phyloP scores from a whole-genome alignment of 2,888 invertebrate genomes.

The Trichogramma evanescens region DNA sequence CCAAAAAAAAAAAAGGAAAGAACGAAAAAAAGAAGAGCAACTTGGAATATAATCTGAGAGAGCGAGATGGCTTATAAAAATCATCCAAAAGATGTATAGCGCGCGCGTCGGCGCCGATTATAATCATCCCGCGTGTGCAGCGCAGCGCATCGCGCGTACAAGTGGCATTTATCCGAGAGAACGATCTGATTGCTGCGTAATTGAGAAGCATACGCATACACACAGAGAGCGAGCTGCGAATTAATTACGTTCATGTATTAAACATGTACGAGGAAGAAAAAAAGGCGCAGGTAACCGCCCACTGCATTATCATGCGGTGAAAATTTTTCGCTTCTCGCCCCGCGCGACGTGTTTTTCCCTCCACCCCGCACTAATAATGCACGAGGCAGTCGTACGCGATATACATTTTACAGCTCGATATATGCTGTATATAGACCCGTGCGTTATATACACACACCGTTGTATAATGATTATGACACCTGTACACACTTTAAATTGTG shows the following conservation, averaged over 20 bases:
- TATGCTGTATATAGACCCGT: too few relatives aligned
- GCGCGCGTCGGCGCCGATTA: conserved; percentile 8
- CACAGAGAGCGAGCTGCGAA: neutral
- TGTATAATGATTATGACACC: too few relatives aligned
- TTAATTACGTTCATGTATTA: conserved; percentile 16
- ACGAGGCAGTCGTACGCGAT: too few relatives aligned
- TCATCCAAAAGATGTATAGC: too few relatives aligned
- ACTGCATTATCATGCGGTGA: neutral
- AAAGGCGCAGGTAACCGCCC: neutral
- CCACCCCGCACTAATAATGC: too few relatives aligned
- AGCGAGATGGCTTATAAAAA: neutral
- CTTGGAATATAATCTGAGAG: conserved; percentile 3
- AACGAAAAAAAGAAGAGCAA: neutral
- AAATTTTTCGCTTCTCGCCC: too few relatives aligned
- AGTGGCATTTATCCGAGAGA: conserved; percentile 15
- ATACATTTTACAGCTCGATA: too few relatives aligned
- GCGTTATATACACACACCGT: too few relatives aligned
- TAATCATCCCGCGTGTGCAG: conserved; percentile 7
- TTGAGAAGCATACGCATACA: conserved; percentile 12
- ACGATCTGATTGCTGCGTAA: conserved; percentile 20
- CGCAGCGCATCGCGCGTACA: neutral
- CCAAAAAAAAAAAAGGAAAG: too few relatives aligned
- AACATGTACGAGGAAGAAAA: neutral
- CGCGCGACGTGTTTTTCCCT: too few relatives aligned
- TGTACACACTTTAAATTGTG: too few relatives aligned